phyloP scores from a whole-genome alignment of 2,888 invertebrate genomes.

The Pollenia angustigena region DNA sequence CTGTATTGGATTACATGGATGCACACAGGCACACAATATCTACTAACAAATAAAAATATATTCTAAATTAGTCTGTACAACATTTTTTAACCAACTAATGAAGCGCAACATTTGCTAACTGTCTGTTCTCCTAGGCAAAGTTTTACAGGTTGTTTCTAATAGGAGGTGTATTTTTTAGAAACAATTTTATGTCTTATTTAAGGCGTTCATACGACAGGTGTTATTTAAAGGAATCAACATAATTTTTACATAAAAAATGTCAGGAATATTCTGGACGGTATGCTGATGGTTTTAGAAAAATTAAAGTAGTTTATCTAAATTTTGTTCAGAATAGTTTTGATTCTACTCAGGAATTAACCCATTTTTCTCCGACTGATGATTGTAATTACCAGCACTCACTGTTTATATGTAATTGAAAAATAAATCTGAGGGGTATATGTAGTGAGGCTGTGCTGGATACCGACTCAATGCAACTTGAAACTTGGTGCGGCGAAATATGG shows the following conservation, averaged over 20 bases:
- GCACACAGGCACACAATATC: neutral
- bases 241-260: neutral
- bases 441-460: too few relatives aligned
- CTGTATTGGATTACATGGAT: neutral
- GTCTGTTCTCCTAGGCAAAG: constrained; percentile 6
- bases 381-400: too few relatives aligned
- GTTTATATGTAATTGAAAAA: too few relatives aligned
- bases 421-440: too few relatives aligned
- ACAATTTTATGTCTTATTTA: neutral
- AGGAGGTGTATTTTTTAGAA: constrained; percentile 3
- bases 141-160: neutral
- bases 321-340: too few relatives aligned
- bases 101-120: constrained; percentile 41
- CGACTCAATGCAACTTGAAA: too few relatives aligned
- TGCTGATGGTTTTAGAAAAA: too few relatives aligned
- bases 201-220: constrained; percentile 1
- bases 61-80: constrained; percentile 10
- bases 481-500: too few relatives aligned
- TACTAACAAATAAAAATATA: neutral
- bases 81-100: constrained; percentile 40
- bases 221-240: neutral
- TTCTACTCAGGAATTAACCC: too few relatives aligned
- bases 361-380: too few relatives aligned
- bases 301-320: too few relatives aligned
- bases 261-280: too few relatives aligned